Conservation (phyloP, 1,140 invertebrate species). For the Helicoverpa zea region DNA sequence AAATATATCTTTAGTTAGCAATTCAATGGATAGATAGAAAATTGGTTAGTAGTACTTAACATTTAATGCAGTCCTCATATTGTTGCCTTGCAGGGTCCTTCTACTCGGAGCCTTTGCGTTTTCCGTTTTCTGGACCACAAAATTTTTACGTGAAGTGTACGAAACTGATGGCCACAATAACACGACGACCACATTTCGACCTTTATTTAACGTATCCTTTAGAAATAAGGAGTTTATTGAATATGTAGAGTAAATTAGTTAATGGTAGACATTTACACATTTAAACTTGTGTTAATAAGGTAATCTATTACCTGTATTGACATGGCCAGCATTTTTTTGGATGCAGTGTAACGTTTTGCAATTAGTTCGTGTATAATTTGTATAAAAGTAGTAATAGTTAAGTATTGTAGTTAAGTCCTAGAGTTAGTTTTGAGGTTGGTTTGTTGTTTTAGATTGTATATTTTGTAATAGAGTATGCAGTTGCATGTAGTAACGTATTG, state of each 20-base stretch:
- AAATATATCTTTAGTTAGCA: too few species aligned
- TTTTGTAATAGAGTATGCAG: too few species aligned
- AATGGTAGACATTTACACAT: constrained; percentile 25
- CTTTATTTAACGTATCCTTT: constrained; percentile 21
- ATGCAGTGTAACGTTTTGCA: too few species aligned
- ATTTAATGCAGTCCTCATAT: neutral
- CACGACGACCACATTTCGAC: constrained; percentile 29
- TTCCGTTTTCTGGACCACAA: constrained; percentile 70
- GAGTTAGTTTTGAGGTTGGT: too few species aligned
- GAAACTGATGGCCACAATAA: constrained; percentile 1
- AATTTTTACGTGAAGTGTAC: constrained; percentile 64
- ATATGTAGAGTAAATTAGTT: constrained; percentile 55
- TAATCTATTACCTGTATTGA: neutral
- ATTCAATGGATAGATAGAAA: too few species aligned
- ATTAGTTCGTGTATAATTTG: too few species aligned
- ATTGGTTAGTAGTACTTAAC: too few species aligned
- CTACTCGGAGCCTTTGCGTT: constrained; percentile 67
- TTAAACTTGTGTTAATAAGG: neutral
- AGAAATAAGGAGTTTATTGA: constrained; percentile 59
- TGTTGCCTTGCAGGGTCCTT: constrained; percentile 61
- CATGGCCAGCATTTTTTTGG: too few species aligned
- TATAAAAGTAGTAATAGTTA: too few species aligned
- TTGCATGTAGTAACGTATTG: too few species aligned
- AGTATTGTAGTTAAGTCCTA: too few species aligned
- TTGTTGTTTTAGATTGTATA: too few species aligned